Conservation (phyloP, 2,113 vertebrate species). For the Bubo blakistoni region DNA sequence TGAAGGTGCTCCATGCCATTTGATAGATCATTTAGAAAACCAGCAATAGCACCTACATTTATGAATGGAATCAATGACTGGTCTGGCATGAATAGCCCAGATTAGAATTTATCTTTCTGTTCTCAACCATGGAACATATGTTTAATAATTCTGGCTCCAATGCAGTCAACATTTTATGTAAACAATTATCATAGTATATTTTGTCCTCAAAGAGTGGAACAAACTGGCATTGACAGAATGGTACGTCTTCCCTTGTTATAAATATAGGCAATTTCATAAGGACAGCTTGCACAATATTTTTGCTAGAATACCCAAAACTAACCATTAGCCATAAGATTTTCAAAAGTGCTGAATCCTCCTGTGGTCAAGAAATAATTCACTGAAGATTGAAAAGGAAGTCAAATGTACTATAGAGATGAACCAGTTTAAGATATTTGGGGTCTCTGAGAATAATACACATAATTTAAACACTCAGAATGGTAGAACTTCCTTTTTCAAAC, state of each 20-base stretch:
- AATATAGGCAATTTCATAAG: not conserved
- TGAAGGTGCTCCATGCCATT: not conserved
- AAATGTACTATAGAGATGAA: not conserved
- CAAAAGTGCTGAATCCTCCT: not conserved
- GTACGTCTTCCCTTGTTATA: fast-evolving
- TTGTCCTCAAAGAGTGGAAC: not conserved
- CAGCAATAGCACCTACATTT: not conserved
- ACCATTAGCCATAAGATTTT: not conserved
- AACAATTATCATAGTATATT: not conserved
- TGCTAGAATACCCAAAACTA: not conserved
- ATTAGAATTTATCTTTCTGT: not conserved
- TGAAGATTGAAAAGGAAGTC: not conserved
- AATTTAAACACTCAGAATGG: not conserved
- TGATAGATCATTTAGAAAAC: not conserved
- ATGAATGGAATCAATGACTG: not conserved
- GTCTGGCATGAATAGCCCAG: not conserved
- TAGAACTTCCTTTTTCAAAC: not conserved
- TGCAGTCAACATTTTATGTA: not conserved
- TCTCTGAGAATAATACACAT: not conserved
- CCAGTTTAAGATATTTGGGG: not conserved
- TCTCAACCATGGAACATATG: not conserved
- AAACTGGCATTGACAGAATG: not conserved
- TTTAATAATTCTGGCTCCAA: not conserved
- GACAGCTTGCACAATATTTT: not conserved
- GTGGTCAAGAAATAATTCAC: not conserved